A percentile compares a stretch with the other conserved stretches of the same genome.
Evolutionary conservation across 2,888 invertebrate genomes (phyloP).

Genomic region (Lamproptera curius): DNA sequence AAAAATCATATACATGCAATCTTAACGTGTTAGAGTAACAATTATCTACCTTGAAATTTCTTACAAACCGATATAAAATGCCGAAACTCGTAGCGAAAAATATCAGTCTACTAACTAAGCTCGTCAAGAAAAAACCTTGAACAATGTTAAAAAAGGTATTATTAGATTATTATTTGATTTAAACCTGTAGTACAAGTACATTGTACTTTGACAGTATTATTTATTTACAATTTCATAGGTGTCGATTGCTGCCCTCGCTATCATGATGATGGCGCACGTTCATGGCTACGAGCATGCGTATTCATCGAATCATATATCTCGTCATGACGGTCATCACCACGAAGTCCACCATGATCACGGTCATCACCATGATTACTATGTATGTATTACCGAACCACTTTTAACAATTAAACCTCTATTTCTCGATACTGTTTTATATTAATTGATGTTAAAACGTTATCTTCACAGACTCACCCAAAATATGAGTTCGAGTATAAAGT

Average conservation of each 20-base stretch:
- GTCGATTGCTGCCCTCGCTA: background rate
- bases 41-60: slow-evolving; percentile 4
- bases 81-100: background rate
- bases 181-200: background rate
- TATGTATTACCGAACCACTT: slow-evolving; percentile 14
- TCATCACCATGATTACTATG: slow-evolving; percentile 60
- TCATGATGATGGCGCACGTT: slow-evolving; percentile 7
- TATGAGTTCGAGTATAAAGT: slow-evolving; percentile 42
- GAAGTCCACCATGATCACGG: slow-evolving; percentile 26
- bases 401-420: background rate
- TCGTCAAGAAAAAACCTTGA: background rate
- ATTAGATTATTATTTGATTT: background rate
- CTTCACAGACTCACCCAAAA: slow-evolving; percentile 38
- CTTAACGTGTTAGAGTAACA: slow-evolving; percentile 6
- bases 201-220: background rate
- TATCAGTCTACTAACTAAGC: slow-evolving; percentile 6
- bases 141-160: slow-evolving; percentile 16
- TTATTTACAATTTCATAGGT: slow-evolving; percentile 6
- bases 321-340: slow-evolving; percentile 31
- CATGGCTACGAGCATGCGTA: slow-evolving; percentile 31
- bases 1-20: slow-evolving; percentile 6
- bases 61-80: slow-evolving; percentile 10
- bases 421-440: background rate
- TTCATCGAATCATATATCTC: slow-evolving; percentile 34
- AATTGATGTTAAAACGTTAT: background rate